Conservation (phyloP, 2,113 vertebrate genomes). For the Rhinoderma darwinii region DNA sequence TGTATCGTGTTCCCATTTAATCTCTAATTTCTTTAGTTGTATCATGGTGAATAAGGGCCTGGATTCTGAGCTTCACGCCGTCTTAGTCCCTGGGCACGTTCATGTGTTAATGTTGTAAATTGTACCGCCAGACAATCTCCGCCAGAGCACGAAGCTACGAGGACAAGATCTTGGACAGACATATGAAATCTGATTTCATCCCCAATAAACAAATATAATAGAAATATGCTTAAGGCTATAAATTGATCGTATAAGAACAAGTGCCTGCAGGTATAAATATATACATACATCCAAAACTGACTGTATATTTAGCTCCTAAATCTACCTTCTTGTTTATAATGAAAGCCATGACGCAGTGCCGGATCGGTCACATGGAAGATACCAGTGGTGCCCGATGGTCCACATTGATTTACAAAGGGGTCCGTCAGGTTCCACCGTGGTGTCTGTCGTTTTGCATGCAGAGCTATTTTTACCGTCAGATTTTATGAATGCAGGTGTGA, state of each 20-base stretch:
- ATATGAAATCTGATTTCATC: constrained; percentile 7
- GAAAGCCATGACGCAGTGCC: no score
- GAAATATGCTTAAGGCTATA: neutral
- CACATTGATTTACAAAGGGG: no score
- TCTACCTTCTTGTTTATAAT: no score
- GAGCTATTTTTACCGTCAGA: no score
- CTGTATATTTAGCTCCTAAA: no score
- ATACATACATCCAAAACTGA: neutral
- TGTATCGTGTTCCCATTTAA: constrained; percentile 21
- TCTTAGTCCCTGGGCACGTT: constrained; percentile 25
- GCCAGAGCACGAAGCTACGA: neutral
- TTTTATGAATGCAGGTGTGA: no score
- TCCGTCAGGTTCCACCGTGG: no score
- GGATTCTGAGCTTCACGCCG: neutral
- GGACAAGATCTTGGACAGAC: constrained; percentile 18
- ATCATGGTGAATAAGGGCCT: neutral
- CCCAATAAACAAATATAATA: neutral
- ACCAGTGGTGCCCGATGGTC: no score
- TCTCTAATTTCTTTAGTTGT: constrained; percentile 34
- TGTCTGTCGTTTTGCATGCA: no score
- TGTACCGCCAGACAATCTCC: constrained; percentile 28
- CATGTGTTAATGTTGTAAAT: constrained; percentile 38
- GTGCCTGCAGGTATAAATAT: neutral
- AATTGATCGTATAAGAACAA: neutral
- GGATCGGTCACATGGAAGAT: no score